Conservation (phyloP, 1,140 invertebrate species). For the Telenomus remus region DNA sequence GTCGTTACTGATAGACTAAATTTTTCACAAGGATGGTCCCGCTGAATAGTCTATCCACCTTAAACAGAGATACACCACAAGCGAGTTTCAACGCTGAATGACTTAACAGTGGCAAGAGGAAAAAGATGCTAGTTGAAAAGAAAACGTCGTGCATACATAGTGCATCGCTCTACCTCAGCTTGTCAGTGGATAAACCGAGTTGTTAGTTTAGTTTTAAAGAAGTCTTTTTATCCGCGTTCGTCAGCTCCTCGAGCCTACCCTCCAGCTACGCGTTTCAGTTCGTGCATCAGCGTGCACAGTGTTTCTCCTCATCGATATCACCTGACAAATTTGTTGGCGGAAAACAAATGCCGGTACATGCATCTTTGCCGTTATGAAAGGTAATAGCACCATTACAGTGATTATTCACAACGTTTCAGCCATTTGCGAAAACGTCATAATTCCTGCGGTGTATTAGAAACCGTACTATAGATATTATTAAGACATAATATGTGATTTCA, state of each 20-base stretch:
- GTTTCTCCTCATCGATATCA: conserved; percentile 33
- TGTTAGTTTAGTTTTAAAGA: conserved; percentile 59
- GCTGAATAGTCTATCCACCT: conserved; percentile 60
- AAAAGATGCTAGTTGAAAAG: conserved; percentile 59
- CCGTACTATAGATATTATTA: too few species aligned
- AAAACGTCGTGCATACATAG: conserved; percentile 64
- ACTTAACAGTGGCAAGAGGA: conserved; percentile 50
- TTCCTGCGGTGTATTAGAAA: too few species aligned
- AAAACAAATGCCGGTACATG: conserved; percentile 18
- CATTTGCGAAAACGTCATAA: too few species aligned
- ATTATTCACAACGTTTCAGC: too few species aligned
- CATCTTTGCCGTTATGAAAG: too few species aligned
- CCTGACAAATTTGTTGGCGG: conserved; percentile 34
- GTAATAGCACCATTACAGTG: too few species aligned
- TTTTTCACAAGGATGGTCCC: conserved; percentile 63
- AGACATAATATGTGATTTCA: too few species aligned
- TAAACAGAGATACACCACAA: conserved; percentile 36
- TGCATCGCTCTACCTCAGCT: conserved; percentile 50
- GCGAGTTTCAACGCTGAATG: conserved; percentile 48
- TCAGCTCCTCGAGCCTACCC: conserved; percentile 20
- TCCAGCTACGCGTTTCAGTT: conserved; percentile 18
- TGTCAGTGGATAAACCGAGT: conserved; percentile 43
- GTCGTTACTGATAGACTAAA: conserved; percentile 64
- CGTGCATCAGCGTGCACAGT: conserved; percentile 15
- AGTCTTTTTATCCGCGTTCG: conserved; percentile 44